Evolutionary conservation across 1,140 invertebrate genomes (phyloP), one percentile per base, ranked within the genome.

Genomic region (Euura lappo): DNA sequence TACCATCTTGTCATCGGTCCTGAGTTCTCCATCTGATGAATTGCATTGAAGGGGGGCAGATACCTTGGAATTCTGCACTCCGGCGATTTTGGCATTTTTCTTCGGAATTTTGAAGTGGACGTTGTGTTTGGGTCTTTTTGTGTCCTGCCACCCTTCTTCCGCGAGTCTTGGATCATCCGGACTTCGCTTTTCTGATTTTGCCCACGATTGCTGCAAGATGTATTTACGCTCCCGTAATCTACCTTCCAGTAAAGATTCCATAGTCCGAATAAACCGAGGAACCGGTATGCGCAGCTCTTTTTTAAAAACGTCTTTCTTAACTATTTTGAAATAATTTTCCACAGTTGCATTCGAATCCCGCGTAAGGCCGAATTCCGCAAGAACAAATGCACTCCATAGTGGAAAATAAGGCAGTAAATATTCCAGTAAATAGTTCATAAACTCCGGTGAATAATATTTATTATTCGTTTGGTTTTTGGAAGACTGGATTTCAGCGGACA

Each of bases 261-360:
- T 71, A 6, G 44, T 71, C 8, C 51, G 10, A 6, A 71, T 65
- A 64, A 71, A 71, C 10, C 70, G 46, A 10, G 70, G 47, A 44
- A 64, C 47, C 11, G 70, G 60, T 13, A 71, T 64, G 11, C 45
- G 64, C 6, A 71, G 28, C 3, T 65, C 45, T n/a, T 71, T 71
- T 65, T 44, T 71, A 4, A 65, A 65, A 65, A 71, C 44, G 2
- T 44, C 13, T 2, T 60, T 43, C 42, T 71, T 71, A 8, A 71
- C 43, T 4, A 71, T 71, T 65, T 71, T 71, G 8, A 71, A 71
- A 64, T 65, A 65, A 44, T 71, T 71, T 71, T 71, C 70, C 8
- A 71, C 70, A 2, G 46, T 5, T 45, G 70, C 70, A 71, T 71
- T 71, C 11, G 10, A 28, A 42, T 71, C 70, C 4, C 70, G 46